These are phyloP conservation scores for Hymenochirus boettgeri DNA, from an alignment of 2,113 vertebrate genomes.

Conservation along the genomic window DNA sequence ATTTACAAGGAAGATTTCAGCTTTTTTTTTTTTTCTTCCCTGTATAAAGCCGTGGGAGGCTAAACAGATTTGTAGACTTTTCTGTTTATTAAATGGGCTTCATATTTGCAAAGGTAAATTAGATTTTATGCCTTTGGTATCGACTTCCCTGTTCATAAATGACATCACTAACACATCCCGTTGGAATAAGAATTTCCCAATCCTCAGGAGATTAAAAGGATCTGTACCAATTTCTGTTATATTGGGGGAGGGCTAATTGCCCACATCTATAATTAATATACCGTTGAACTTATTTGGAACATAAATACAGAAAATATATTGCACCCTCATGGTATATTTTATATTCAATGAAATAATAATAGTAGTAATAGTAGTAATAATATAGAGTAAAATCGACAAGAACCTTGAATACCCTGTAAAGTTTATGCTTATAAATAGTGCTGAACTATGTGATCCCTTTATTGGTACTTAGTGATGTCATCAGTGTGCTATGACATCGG, in stretches of 20 bases:
- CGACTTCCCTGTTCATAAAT: background rate
- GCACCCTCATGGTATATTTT: too few relatives aligned
- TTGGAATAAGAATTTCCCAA: too few relatives aligned
- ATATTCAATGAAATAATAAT: too few relatives aligned
- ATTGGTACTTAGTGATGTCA: too few relatives aligned
- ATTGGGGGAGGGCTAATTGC: background rate
- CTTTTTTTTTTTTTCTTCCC: background rate
- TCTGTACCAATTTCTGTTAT: background rate
- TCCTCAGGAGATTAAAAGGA: too few relatives aligned
- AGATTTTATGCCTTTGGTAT: background rate
- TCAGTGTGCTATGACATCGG: too few relatives aligned
- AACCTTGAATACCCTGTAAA: too few relatives aligned
- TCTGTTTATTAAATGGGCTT: constrained; percentile 1
- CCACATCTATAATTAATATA: constrained; percentile 5
- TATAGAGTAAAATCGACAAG: too few relatives aligned
- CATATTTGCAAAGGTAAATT: background rate
- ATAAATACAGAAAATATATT: too few relatives aligned
- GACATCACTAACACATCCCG: background rate
- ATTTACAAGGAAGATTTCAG: constrained; percentile 10
- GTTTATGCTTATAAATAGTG: too few relatives aligned
- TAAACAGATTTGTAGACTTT: background rate
- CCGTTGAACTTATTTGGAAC: background rate
- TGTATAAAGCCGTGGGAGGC: background rate
- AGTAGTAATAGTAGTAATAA: too few relatives aligned
- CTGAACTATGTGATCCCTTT: too few relatives aligned